phyloP scores from a whole-genome alignment of 2,113 vertebrate genomes.

The Salminus brasiliensis region DNA sequence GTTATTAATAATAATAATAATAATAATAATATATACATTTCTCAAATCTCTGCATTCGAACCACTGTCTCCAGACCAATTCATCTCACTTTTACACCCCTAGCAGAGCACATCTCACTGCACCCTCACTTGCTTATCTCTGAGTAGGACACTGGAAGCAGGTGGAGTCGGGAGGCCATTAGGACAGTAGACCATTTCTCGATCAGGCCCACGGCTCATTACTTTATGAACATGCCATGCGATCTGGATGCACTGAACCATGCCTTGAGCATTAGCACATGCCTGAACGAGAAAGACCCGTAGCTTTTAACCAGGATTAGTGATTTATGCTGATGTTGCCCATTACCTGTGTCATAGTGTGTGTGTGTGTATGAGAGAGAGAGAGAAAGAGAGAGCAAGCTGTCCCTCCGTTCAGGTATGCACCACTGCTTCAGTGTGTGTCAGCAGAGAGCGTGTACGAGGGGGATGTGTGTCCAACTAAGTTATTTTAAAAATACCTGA shows the following conservation, averaged over 20 bases:
- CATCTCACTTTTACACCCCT: background rate
- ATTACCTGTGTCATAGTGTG: conserved; percentile 10
- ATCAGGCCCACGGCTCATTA: background rate
- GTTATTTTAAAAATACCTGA: conserved; percentile 52
- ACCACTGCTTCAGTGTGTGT: conserved; percentile 14
- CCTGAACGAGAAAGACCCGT: background rate
- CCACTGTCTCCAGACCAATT: background rate
- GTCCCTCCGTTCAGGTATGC: conserved; percentile 27
- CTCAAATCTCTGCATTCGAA: background rate
- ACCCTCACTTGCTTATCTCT: background rate
- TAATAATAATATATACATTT: background rate
- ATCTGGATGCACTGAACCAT: background rate
- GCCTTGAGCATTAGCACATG: background rate
- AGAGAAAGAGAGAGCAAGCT: background rate
- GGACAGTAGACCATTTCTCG: conserved; percentile 11
- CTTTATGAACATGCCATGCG: conserved; percentile 12
- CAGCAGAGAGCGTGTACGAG: background rate
- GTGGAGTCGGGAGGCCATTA: conserved; percentile 13
- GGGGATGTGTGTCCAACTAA: conserved; percentile 38
- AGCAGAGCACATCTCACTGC: background rate
- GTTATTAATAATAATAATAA: too few relatives aligned
- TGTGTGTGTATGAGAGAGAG: background rate
- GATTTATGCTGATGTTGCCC: background rate
- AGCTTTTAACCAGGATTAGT: background rate
- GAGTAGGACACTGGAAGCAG: background rate